Evolutionary conservation across 2,888 invertebrate species (phyloP), one percentile per base, ranked within the genome.

Genomic region (Euzetes globulus): DNA sequence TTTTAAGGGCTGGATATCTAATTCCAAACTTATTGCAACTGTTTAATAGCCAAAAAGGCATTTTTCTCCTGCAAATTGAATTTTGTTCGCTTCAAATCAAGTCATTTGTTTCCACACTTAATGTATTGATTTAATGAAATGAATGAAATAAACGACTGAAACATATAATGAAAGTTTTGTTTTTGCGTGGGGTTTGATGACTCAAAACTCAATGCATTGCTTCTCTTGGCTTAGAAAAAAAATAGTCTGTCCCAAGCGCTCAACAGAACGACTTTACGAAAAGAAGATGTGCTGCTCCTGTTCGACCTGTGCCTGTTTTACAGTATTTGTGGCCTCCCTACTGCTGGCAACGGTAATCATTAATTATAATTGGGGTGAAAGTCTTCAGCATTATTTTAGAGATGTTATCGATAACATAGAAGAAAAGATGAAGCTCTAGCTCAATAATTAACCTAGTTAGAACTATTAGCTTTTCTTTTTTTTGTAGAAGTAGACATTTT

Each of bases 301-400:
- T 74, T 65, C 65, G 9, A 74, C 74, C 22, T 74, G 58, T 71
- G 71, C 74, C 45, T 74, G 71, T 72, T 55, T 33, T 41, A 74
- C 74, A 5, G 15, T 74, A 41, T 74, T 74, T 45, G 17, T 74
- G 5, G 55, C 74, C 7, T 71, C 74, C 11, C 58, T 74, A 25
- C 25, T 74, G 9, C 25, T 74, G 29, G 41, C 74, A 11, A 74
- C 74, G 74, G 74, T 74, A 74, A 71, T 74, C 58, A 74, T 74
- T 74, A 71, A 71, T 71, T 74, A 74, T 74, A 71, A 74, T 71
- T 71, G 71, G 71, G 74, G 74, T n/a, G 74, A 71, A 37, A 71
- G 52, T 71, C 55, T 74, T 41, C 74, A 74, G 33, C 33, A 47
- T 15, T 74, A 55, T 74, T 71, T 74, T 71, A 74, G 74, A 45